phyloP scores from a whole-genome alignment of 1,140 invertebrate genomes.

The Macrostomum lignano region DNA sequence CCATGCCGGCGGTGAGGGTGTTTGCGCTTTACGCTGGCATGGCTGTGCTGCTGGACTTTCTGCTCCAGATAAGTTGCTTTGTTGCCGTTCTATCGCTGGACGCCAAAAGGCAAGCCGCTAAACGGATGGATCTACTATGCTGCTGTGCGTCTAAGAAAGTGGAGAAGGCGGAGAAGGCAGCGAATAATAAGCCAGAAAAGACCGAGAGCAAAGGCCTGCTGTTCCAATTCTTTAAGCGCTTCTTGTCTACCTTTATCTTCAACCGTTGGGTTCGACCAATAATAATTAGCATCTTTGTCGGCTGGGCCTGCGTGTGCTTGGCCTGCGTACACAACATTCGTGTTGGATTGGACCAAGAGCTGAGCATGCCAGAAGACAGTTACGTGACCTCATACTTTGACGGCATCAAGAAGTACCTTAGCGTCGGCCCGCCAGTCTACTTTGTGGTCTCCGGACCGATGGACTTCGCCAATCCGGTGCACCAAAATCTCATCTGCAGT shows the following conservation, averaged over 20 bases:
- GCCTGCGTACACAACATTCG: conserved; percentile 53
- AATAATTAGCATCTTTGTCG: conserved; percentile 40
- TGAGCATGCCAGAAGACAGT: conserved; percentile 56
- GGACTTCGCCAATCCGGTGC: conserved; percentile 36
- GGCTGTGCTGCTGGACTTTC: conserved; percentile 70
- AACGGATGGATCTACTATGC: no score
- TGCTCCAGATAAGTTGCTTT: conserved; percentile 86
- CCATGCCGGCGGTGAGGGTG: conserved; percentile 82
- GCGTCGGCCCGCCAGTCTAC: conserved; percentile 59
- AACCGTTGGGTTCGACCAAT: background rate
- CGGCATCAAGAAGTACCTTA: conserved; percentile 41
- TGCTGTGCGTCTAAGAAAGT: no score
- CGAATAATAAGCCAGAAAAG: no score
- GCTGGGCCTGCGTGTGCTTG: conserved; percentile 58
- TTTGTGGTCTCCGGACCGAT: conserved; percentile 51
- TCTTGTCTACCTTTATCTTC: no score
- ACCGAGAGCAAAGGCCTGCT: no score
- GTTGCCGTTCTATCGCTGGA: conserved; percentile 64
- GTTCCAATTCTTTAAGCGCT: no score
- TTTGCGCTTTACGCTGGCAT: conserved; percentile 87
- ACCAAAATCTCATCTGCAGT: conserved; percentile 52
- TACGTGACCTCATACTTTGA: conserved; percentile 52
- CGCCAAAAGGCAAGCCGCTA: conserved; percentile 44
- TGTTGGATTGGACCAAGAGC: conserved; percentile 54
- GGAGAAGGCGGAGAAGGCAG: no score